These are phyloP conservation scores for Isichthys henryi DNA, from an alignment of 2,113 vertebrate genomes.

Conservation along the genomic window DNA sequence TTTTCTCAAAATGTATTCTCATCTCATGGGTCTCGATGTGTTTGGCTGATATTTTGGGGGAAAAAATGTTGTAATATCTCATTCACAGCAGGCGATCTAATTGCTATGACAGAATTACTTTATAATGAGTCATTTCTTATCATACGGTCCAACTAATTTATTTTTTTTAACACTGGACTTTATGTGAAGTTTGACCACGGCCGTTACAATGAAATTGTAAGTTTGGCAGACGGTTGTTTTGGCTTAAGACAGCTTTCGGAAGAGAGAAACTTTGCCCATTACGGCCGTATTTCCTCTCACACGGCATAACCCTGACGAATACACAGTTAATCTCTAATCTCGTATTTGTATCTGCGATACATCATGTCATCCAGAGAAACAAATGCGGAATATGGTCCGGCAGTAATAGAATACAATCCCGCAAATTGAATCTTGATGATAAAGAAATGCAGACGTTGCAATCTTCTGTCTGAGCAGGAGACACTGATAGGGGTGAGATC, in stretches of 20 bases:
- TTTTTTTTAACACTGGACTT: not conserved
- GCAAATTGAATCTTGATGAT: not conserved
- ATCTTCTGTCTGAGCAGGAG: conserved; percentile 6
- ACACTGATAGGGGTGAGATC: not conserved
- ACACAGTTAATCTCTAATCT: conserved; percentile 10
- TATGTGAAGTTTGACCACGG: not conserved
- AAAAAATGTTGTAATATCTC: conserved; percentile 11
- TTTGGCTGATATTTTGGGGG: conserved; percentile 13
- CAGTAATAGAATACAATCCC: not conserved
- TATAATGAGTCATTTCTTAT: conserved; percentile 15
- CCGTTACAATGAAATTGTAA: not conserved
- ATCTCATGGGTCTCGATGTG: conserved; percentile 4
- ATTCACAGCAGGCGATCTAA: conserved; percentile 15
- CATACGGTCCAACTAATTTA: not conserved
- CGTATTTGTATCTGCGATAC: not conserved
- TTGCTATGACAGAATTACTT: conserved; percentile 17
- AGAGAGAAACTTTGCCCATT: not conserved
- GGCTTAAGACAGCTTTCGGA: not conserved
- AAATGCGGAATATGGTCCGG: conserved; percentile 9
- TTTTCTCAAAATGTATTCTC: not conserved
- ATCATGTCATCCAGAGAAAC: not conserved
- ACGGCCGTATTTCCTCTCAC: not conserved
- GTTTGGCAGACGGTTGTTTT: not conserved
- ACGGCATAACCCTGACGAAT: not conserved
- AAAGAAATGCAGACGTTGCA: not conserved